phyloP scores from a whole-genome alignment of 2,113 vertebrate species.

The Tachycineta bicolor region DNA sequence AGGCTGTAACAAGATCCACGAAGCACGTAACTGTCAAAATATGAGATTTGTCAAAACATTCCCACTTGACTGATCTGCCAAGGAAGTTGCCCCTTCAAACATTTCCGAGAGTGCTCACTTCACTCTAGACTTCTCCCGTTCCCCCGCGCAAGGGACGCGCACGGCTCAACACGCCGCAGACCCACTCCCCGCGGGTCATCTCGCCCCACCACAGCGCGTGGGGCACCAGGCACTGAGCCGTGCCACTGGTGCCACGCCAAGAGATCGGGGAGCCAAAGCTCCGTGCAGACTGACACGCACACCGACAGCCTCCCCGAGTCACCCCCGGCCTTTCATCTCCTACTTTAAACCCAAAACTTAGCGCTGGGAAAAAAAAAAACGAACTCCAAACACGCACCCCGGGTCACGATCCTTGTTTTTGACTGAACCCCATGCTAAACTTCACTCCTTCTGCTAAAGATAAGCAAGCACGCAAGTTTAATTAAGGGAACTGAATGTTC shows the following conservation, averaged over 20 bases:
- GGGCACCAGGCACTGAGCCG: background rate
- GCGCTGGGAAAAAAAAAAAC: background rate
- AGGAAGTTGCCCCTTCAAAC: background rate
- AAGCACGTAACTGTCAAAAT: background rate
- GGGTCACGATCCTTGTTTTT: background rate
- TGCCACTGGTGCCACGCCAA: background rate
- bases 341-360: background rate
- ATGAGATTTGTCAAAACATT: background rate
- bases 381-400: background rate
- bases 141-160: rapidly evolving
- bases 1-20: background rate
- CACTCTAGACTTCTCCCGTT: background rate
- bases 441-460: background rate
- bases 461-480: background rate
- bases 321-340: background rate
- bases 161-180: rapidly evolving
- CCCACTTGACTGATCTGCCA: background rate
- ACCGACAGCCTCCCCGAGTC: no score
- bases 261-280: background rate
- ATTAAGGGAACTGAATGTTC: background rate
- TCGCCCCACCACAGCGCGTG: rapidly evolving
- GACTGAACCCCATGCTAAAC: background rate
- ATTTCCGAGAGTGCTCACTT: background rate
- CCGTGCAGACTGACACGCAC: background rate
- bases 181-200: background rate